Base-by-base conservation (phyloP, 2,888 invertebrate species). In the Aleiodes testaceus region DNA sequence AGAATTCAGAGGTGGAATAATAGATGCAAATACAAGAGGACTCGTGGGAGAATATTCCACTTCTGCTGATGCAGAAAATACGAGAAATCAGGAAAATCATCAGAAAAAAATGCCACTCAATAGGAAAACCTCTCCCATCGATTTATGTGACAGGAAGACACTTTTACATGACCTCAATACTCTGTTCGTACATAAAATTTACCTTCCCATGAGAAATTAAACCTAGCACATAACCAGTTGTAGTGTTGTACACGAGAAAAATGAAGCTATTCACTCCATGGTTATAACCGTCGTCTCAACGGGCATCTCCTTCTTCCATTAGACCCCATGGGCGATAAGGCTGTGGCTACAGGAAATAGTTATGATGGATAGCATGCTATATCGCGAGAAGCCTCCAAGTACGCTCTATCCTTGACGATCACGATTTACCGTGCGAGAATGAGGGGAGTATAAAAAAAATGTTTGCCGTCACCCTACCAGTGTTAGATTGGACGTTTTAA, bases 301-400 rank as follows among this genome's bases (percentile, higher is more conserved):
- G 18, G 50, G 36, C 59, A 42, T 59, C 59, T 42, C 59, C 11
- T 16, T 16, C 49, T 42, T 36, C 36, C 36, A 36, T 59, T 14
- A 59, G 59, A 16, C 36, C 11, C 45, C 65, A 65, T 55, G 45
- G 47, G 45, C 65, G 70, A 70, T 70, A 70, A 55, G 65, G 30
- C 55, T 65, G 69, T 12, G 47, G 47, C 14, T 59, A 30, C 20
- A 55, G 22, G 53, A 18, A 42, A 59, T 36, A 44, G 52, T 55
- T 47, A 65, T 70, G 70, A 70, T 70, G 70, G 55, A 70, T 70
- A 65, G 69, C 18, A 47, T 47, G 55, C 65, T 70, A 70, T 70
- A 70, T 70, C 70, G 64, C 47, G 22, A 65, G 70, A 26, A 65
- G 42, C 65, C 53, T 70, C 65, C 70, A 65, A 65, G 59, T 55